A percentile compares a stretch with the other conserved stretches of the same genome.
Conservation (phyloP, 2,888 invertebrate genomes). For the Noctua pronuba region DNA sequence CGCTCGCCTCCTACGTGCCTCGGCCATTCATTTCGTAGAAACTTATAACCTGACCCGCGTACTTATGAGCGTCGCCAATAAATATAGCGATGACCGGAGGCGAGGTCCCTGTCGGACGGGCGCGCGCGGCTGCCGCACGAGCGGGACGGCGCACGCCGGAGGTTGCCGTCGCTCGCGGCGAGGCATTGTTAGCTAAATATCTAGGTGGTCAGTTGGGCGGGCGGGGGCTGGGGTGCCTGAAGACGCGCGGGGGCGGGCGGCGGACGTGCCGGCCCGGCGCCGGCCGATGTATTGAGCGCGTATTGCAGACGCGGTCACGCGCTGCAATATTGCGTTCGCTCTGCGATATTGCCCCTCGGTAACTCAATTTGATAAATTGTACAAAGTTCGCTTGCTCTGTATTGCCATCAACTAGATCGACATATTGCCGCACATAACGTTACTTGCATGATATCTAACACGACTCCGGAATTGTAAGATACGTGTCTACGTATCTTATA, state of each 20-base stretch:
- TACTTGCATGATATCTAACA: conserved; percentile 18
- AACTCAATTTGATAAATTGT: conserved; percentile 90
- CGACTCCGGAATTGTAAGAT: not conserved
- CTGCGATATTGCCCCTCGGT: conserved; percentile 89
- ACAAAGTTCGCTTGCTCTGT: conserved; percentile 86
- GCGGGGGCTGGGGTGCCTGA: conserved; percentile 79
- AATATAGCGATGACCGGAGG: conserved; percentile 90
- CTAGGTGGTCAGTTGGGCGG: conserved; percentile 89
- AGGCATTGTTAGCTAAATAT: conserved; percentile 90
- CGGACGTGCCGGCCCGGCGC: conserved; percentile 88
- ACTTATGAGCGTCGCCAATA: conserved; percentile 91
- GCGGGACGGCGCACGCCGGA: conserved; percentile 80
- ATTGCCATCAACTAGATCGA: conserved; percentile 82
- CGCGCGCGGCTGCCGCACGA: conserved; percentile 70
- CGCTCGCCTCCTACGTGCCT: conserved; percentile 89
- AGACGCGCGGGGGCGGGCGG: conserved; percentile 83
- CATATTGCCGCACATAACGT: conserved; percentile 71
- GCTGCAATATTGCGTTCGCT: conserved; percentile 90
- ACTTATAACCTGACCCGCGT: conserved; percentile 91
- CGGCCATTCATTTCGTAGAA: conserved; percentile 89
- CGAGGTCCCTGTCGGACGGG: conserved; percentile 82
- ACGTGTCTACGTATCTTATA: not conserved
- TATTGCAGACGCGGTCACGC: conserved; percentile 91
- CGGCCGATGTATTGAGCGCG: conserved; percentile 91
- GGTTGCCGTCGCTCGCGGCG: conserved; percentile 82